Evolutionary conservation across 2,113 vertebrate genomes (phyloP).

Genomic region (Anguilla japonica): DNA sequence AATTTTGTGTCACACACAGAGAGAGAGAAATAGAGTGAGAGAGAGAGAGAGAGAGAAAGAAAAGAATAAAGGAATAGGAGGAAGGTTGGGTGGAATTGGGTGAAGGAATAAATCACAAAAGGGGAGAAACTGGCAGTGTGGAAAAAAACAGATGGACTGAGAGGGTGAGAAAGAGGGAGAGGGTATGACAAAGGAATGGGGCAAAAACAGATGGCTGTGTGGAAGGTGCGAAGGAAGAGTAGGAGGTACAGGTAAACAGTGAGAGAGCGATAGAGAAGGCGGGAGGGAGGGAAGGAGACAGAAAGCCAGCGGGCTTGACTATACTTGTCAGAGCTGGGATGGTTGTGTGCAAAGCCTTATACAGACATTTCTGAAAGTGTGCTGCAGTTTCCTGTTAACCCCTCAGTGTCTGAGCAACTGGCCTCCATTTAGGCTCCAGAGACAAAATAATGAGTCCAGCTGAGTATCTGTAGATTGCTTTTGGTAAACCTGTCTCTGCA

Average conservation of each 20-base stretch:
- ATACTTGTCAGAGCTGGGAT: slow-evolving; percentile 61
- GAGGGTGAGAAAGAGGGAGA: slow-evolving; percentile 21
- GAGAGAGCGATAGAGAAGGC: slow-evolving; percentile 12
- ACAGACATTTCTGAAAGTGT: slow-evolving; percentile 66
- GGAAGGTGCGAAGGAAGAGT: neutral
- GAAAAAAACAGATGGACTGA: neutral
- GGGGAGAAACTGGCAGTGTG: neutral
- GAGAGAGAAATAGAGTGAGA: neutral
- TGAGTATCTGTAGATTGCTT: neutral
- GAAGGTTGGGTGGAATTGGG: neutral
- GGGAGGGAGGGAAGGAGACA: slow-evolving; percentile 32
- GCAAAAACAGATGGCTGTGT: neutral
- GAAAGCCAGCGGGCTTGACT: slow-evolving; percentile 58
- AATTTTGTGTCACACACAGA: no score
- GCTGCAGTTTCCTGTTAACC: slow-evolving; percentile 70
- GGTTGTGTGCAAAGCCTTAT: slow-evolving; percentile 65
- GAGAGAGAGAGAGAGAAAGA: neutral
- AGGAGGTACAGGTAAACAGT: slow-evolving; percentile 13
- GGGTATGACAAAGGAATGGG: slow-evolving; percentile 4
- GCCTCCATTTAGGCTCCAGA: slow-evolving; percentile 5
- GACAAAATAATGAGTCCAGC: neutral
- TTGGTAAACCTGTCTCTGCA: neutral
- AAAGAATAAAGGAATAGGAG: slow-evolving; percentile 4
- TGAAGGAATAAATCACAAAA: neutral
- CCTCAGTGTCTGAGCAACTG: slow-evolving; percentile 37